Base-by-base conservation (phyloP, 2,888 invertebrate species). In the Nomada hirtipes region DNA sequence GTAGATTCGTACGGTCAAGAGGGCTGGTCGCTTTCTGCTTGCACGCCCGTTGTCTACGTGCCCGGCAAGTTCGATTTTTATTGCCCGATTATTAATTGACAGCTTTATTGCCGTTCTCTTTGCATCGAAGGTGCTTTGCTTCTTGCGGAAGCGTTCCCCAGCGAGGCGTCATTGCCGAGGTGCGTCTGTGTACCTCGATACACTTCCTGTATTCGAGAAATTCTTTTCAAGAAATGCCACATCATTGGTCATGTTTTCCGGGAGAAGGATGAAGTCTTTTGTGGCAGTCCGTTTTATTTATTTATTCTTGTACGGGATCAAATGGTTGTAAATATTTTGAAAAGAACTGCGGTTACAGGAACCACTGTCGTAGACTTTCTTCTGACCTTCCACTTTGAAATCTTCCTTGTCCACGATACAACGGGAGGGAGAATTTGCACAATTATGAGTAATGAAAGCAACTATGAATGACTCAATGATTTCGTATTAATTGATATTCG, bases 1-100 rank as follows among this genome's bases (percentile, higher is more conserved):
- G 61, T 67, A 75, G 82, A 87, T 85, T 83, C 83, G 79, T 78
- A 77, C 67, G 55, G 52, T 42, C 59, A 23, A 68, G 64, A 50
- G 69, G 63, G 55, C 23, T 69, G 79, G 78, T 76, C 68, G 75
- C 47, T 86, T 83, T 70, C 63, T 67, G 72, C 59, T 60, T 60
- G 47, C 52, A 20, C 18, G 26, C 13, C 36, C 36, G 9, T 23
- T 15, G 36, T 29, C 36, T 63, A 26, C 53, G 29, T 23, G 15
- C 53, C 42, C 53, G 69, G 60, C 61, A 26, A 26, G 55, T 47
- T 44, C 72, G 15, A 55, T 76, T 76, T 87, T 87, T 79, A 72
- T 36, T 69, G 64, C 13, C n/a, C 10, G 59, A 77, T 77, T 72
- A 81, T 72, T 2, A 57, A 2, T 9, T 15, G 73, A 55, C 53